Conservation (phyloP, 2,113 vertebrate species). For the Syngnathus typhle region DNA sequence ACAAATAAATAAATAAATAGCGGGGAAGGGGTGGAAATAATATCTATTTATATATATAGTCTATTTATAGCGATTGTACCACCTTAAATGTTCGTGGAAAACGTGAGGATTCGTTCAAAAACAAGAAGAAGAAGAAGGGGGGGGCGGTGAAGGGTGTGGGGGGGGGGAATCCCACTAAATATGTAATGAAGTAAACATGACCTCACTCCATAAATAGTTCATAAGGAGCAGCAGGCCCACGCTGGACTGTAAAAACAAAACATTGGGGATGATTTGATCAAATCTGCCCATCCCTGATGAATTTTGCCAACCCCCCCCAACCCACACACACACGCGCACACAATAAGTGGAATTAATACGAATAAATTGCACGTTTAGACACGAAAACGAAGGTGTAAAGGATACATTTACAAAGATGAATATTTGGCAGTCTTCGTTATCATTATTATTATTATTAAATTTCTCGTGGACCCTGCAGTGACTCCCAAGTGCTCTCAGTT, state of each 20-base stretch:
- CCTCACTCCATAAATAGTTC: constrained; percentile 90
- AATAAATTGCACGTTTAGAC: constrained; percentile 82
- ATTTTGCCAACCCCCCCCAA: neutral
- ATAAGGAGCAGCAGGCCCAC: constrained; percentile 74
- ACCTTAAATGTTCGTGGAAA: constrained; percentile 40
- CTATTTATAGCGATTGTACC: constrained; percentile 71
- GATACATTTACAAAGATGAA: constrained; percentile 82
- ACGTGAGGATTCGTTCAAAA: neutral
- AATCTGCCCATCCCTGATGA: neutral
- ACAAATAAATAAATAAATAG: constrained; percentile 74
- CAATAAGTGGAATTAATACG: constrained; percentile 75
- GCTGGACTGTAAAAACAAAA: constrained; percentile 70
- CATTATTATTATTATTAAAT: neutral
- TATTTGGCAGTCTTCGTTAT: constrained; percentile 81
- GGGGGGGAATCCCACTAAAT: constrained; percentile 90
- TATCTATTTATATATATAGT: constrained; percentile 39
- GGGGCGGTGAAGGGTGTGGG: constrained; percentile 15
- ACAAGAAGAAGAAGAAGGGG: constrained; percentile 17
- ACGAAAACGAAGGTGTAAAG: constrained; percentile 85
- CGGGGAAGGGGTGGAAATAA: constrained; percentile 63
- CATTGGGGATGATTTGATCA: constrained; percentile 42
- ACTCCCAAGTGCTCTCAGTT: constrained; percentile 58
- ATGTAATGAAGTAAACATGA: constrained; percentile 95
- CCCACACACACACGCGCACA: neutral
- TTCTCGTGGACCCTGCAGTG: constrained; percentile 56